Percentiles rank a stretch among this genome's conserved stretches.
Conservation (phyloP, 2,113 vertebrate genomes). For the Cavia porcellus region DNA sequence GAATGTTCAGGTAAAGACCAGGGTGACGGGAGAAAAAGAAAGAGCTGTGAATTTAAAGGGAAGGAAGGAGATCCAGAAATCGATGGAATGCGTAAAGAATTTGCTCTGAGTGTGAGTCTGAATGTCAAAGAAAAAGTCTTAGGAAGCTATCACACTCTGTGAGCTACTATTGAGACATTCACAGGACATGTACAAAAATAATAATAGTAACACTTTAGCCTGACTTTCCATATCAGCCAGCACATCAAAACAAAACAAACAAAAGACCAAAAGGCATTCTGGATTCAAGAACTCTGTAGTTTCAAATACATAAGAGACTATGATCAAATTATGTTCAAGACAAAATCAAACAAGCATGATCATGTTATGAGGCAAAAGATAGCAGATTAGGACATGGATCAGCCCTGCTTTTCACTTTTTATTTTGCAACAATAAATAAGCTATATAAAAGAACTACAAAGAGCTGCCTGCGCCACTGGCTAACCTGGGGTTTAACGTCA, state of each 20-base stretch:
- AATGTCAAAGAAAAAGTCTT: slow-evolving; percentile 55
- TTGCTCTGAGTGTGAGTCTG: neutral
- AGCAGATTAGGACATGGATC: neutral
- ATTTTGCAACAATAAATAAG: slow-evolving; percentile 7
- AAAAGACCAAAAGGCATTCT: neutral
- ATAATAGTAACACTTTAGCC: neutral
- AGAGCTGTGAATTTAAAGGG: slow-evolving; percentile 47
- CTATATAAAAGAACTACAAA: slow-evolving; percentile 25
- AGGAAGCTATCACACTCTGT: neutral
- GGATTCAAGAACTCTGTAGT: slow-evolving; percentile 47
- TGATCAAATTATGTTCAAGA: neutral
- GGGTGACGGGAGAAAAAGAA: neutral
- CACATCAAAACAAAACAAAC: neutral
- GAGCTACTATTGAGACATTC: slow-evolving; percentile 43
- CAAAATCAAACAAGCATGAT: neutral
- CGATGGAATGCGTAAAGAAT: neutral
- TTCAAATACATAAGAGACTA: slow-evolving; percentile 46
- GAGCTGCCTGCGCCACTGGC: neutral
- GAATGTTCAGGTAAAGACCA: slow-evolving; percentile 38
- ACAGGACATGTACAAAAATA: slow-evolving; percentile 17
- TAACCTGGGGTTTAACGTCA: neutral
- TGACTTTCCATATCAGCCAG: slow-evolving; percentile 37
- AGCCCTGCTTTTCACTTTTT: neutral
- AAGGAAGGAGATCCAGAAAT: slow-evolving; percentile 38
- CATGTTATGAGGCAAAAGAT: neutral